Conservation (phyloP, 2,113 vertebrate species). For the Syngnathus floridae region DNA sequence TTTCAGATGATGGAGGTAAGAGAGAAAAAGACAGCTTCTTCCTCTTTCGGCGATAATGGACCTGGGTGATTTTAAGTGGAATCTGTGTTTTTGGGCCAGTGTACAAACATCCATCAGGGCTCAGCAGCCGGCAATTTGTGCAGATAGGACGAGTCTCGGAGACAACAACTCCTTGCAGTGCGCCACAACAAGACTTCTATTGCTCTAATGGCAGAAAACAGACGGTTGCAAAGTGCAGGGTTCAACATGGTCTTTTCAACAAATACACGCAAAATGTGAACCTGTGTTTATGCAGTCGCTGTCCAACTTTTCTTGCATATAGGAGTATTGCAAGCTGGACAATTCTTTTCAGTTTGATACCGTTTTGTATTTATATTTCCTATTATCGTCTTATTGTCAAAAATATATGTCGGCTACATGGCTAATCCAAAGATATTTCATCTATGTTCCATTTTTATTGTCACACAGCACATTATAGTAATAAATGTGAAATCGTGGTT, state of each 20-base stretch:
- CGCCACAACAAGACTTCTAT: slow-evolving; percentile 73
- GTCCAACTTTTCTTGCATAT: not conserved
- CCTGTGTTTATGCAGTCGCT: not conserved
- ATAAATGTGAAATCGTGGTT: not conserved
- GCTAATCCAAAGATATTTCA: too few relatives aligned
- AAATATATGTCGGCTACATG: not conserved
- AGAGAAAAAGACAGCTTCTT: slow-evolving; percentile 35
- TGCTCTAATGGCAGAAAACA: slow-evolving; percentile 73
- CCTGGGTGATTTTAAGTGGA: slow-evolving; percentile 57
- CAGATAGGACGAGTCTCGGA: slow-evolving; percentile 65
- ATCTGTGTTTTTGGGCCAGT: slow-evolving; percentile 66
- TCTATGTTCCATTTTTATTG: not conserved
- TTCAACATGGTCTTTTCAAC: slow-evolving; percentile 49
- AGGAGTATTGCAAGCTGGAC: not conserved
- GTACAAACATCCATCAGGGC: slow-evolving; percentile 70
- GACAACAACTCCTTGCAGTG: slow-evolving; percentile 62
- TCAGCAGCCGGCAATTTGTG: slow-evolving; percentile 72
- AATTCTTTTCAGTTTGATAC: not conserved
- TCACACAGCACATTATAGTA: not conserved
- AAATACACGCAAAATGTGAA: slow-evolving; percentile 27
- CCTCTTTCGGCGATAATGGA: slow-evolving; percentile 51
- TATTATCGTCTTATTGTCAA: not conserved
- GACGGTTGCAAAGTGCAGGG: slow-evolving; percentile 54
- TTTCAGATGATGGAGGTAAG: slow-evolving; percentile 53
- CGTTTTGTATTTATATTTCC: not conserved